Conservation (phyloP, 2,888 invertebrate species). For the Campoplex nolae region DNA sequence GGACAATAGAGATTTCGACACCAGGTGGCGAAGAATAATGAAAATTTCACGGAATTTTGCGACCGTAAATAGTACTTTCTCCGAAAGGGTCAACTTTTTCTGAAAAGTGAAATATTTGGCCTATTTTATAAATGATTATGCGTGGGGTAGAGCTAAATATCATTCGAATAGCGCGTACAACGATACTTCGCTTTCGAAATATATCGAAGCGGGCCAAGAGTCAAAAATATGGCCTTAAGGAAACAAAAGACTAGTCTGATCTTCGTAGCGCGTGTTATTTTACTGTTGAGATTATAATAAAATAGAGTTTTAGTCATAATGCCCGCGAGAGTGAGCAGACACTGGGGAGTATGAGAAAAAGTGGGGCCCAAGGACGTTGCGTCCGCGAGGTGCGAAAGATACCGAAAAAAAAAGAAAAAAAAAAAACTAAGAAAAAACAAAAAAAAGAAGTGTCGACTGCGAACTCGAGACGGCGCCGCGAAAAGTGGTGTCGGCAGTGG, state of each 20-base stretch:
- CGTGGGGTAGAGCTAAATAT: not conserved
- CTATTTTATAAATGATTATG: not conserved
- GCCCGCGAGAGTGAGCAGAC: constrained; percentile 33
- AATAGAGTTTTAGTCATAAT: constrained; percentile 32
- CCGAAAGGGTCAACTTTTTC: not conserved
- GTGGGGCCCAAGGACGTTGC: constrained; percentile 60
- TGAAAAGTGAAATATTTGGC: constrained; percentile 10
- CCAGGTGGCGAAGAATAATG: not conserved
- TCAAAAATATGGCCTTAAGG: not conserved
- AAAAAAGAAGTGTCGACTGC: constrained; percentile 68
- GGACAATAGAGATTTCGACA: no score
- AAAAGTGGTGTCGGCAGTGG: constrained; percentile 40
- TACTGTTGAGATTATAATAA: not conserved
- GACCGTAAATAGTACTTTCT: not conserved
- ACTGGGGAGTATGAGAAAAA: constrained; percentile 44
- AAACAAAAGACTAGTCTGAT: not conserved
- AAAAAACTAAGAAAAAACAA: constrained; percentile 8
- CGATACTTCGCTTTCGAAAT: constrained; percentile 1
- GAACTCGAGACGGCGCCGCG: constrained; percentile 70
- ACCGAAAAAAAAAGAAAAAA: constrained; percentile 43
- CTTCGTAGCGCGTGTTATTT: not conserved
- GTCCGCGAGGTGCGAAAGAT: constrained; percentile 64
- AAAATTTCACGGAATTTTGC: not conserved
- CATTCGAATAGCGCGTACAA: not conserved
- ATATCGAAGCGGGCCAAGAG: not conserved